Percentiles rank a stretch among this genome's conserved stretches.
These are phyloP conservation scores for Tenthredo distinguenda DNA, from an alignment of 2,888 invertebrate species.

Conservation along the genomic window DNA sequence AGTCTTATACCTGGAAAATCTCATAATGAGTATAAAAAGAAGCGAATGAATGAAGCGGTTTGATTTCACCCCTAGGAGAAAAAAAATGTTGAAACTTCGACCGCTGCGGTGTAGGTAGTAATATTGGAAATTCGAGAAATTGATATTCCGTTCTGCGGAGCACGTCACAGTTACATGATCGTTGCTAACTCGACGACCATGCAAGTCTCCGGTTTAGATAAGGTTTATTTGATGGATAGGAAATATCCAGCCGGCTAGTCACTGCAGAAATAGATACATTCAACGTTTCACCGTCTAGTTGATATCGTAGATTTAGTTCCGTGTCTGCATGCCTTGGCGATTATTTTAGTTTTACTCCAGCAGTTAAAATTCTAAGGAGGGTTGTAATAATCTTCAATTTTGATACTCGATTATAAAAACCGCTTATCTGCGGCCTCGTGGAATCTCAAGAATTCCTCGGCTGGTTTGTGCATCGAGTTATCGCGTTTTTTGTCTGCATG, in stretches of 20 bases:
- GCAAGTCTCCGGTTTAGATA: conserved; percentile 29
- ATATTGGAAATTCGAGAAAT: not conserved
- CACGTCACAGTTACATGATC: not conserved
- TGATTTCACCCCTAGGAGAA: not conserved
- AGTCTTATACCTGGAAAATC: not conserved
- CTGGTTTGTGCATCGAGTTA: not conserved
- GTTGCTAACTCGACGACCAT: not conserved
- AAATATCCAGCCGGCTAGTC: conserved; percentile 17
- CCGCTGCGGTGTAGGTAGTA: not conserved
- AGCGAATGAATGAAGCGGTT: not conserved
- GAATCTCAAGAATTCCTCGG: not conserved
- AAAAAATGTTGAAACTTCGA: not conserved
- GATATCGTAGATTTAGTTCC: not conserved
- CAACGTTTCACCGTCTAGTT: not conserved
- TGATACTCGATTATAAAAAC: conserved; percentile 3
- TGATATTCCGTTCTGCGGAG: not conserved
- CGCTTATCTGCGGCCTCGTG: not conserved
- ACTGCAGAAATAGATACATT: not conserved
- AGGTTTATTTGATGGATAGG: conserved; percentile 25
- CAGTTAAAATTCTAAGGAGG: not conserved
- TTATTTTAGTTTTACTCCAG: not conserved
- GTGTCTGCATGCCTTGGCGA: not conserved
- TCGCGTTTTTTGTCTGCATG: not conserved
- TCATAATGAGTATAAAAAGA: not conserved
- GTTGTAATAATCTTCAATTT: not conserved